phyloP scores from a whole-genome alignment of 2,113 vertebrate genomes.

The Prinia subflava region DNA sequence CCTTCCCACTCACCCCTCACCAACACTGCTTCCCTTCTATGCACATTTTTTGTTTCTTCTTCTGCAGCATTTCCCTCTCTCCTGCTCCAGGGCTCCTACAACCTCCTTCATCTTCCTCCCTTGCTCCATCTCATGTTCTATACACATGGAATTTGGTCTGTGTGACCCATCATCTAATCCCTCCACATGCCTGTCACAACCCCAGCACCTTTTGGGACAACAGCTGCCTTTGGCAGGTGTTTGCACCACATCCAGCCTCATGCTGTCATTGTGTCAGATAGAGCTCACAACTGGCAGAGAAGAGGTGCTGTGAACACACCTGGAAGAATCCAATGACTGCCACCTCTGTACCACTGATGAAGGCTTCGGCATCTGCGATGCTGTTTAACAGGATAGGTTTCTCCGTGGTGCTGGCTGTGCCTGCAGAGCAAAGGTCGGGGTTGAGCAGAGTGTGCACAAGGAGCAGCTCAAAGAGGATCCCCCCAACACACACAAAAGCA shows the following conservation, averaged over 20 bases:
- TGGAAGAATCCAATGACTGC: conserved; percentile 88
- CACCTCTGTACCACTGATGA: conserved; percentile 81
- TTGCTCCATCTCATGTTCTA: not conserved
- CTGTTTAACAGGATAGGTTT: conserved; percentile 61
- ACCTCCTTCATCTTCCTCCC: not conserved
- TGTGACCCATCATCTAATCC: not conserved
- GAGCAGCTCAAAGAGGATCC: not conserved
- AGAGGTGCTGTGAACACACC: conserved; percentile 69
- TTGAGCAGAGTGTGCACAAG: not conserved
- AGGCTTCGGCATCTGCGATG: conserved; percentile 65
- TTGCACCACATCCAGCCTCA: not conserved
- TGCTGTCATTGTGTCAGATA: fast-evolving
- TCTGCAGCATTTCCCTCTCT: not conserved
- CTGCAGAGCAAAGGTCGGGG: conserved; percentile 46
- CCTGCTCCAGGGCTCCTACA: not conserved
- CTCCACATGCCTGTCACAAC: not conserved
- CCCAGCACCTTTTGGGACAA: not conserved
- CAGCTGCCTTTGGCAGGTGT: not conserved
- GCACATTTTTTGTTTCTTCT: not conserved
- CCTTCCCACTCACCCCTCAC: fast-evolving
- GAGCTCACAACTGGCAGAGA: not conserved
- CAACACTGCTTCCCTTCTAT: not conserved
- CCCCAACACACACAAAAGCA: not conserved
- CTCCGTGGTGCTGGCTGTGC: not conserved
- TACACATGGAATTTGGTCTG: not conserved